phyloP scores from a whole-genome alignment of 2,797 vertebrate species.

The Mus spretus region DNA sequence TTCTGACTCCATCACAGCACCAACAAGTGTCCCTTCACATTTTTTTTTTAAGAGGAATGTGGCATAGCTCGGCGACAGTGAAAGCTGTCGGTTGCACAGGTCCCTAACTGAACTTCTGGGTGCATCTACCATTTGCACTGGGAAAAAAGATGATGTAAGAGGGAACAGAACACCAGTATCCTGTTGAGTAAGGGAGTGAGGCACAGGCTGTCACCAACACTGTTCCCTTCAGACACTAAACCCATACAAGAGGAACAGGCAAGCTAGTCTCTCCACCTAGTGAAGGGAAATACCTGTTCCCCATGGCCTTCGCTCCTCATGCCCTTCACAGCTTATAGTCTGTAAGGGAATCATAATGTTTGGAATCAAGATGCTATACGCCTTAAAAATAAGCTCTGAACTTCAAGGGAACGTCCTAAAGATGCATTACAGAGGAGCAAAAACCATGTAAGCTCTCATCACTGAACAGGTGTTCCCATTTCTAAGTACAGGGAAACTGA shows the following conservation, averaged over 20 bases:
- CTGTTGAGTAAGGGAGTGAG: slow-evolving; percentile 20
- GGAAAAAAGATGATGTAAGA: slow-evolving; percentile 11
- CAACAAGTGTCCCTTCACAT: slow-evolving; percentile 49
- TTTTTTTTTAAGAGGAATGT: slow-evolving; percentile 44
- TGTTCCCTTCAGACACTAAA: slow-evolving; percentile 55
- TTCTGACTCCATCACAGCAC: slow-evolving; percentile 74
- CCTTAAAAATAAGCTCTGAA: not conserved
- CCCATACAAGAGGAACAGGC: not conserved
- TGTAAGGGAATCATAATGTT: slow-evolving; percentile 45
- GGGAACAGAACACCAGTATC: slow-evolving; percentile 28
- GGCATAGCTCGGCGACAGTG: slow-evolving; percentile 30
- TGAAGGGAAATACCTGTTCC: slow-evolving; percentile 36
- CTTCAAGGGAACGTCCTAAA: not conserved
- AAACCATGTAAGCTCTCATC: not conserved
- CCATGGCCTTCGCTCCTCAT: not conserved
- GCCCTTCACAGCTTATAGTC: not conserved
- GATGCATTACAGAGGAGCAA: slow-evolving; percentile 1
- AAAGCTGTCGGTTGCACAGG: slow-evolving; percentile 64
- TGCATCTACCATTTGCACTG: slow-evolving; percentile 22
- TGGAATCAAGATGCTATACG: slow-evolving; percentile 5
- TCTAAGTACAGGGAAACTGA: not conserved
- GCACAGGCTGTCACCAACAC: not conserved
- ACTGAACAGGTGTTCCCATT: slow-evolving; percentile 15
- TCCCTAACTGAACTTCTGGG: slow-evolving; percentile 48
- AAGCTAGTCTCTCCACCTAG: slow-evolving; percentile 35